Evolutionary conservation across 2,888 invertebrate species (phyloP), one percentile per base, ranked within the genome.

Genomic region (Eilema sororculum): DNA sequence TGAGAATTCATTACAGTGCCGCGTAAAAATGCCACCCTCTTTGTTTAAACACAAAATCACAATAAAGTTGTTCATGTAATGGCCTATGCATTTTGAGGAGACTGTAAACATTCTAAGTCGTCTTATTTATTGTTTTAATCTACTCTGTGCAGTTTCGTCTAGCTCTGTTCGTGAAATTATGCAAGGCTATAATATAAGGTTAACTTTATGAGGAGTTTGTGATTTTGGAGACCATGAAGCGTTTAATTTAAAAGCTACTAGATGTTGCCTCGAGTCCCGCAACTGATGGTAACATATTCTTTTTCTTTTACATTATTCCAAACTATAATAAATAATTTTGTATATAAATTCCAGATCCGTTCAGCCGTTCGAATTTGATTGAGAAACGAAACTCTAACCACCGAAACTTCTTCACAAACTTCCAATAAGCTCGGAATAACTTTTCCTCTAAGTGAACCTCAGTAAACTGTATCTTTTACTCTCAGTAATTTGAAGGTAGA

Each of bases 31-130:
- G 82, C 87, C 80, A 87, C 92, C 89, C 90, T 90, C 90, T 92
- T 94, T 93, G 92, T 94, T 94, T 94, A 93, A 95, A 91, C 91
- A 88, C 89, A 91, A 93, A 94, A 94, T 93, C 92, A 93, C 94
- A 92, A 93, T 95, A 94, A 94, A 94, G 89, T 91, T 89, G 82
- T 83, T 89, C 88, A 77, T 90, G 90, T 93, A 93, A 94, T 91
- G 87, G 91, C 82, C 90, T 90, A 91, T 93, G 91, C 91, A 93
- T 92, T 91, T 93, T 91, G 86, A 88, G 88, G 80, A 89, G 89
- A 70, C 70, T 24, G 83, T 79, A 77, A 80, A 79, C 71, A 78
- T 78, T 83, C 74, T 73, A 76, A 78, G 75, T 69, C 68, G 73
- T 81, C 86, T 85, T 85, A 83, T 87, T 88, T 89, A 87, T 86